Conservation (phyloP, 2,888 invertebrate species). For the Tetragnatha montana region DNA sequence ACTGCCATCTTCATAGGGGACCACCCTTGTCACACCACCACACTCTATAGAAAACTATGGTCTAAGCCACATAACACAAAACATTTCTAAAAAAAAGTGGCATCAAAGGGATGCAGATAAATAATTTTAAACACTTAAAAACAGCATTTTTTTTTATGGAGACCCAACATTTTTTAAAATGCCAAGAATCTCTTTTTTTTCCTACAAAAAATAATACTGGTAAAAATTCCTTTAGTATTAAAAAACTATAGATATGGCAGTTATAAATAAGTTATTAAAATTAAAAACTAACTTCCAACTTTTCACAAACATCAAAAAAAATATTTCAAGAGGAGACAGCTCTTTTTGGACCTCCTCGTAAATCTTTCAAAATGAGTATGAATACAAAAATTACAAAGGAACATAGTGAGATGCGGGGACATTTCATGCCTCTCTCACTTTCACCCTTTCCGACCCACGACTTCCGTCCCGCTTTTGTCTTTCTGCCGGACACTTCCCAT, state of each 20-base stretch:
- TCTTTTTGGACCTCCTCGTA: constrained; percentile 52
- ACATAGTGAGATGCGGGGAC: constrained; percentile 65
- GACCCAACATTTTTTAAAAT: constrained; percentile 51
- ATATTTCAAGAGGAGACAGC: constrained; percentile 62
- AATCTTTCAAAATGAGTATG: constrained; percentile 69
- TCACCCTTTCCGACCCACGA: constrained; percentile 46
- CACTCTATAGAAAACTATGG: constrained; percentile 63
- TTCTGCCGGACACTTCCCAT: constrained; percentile 63
- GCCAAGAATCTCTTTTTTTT: constrained; percentile 65
- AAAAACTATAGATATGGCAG: constrained; percentile 72
- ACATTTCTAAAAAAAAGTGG: constrained; percentile 66
- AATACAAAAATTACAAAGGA: constrained; percentile 71
- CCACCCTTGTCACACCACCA: constrained; percentile 58
- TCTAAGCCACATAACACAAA: constrained; percentile 67
- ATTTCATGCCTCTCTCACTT: constrained; percentile 63
- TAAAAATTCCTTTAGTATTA: constrained; percentile 71
- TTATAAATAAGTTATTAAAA: constrained; percentile 72
- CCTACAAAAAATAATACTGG: constrained; percentile 72
- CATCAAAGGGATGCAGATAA: constrained; percentile 71
- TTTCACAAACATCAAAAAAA: constrained; percentile 70
- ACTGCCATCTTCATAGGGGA: constrained; percentile 31
- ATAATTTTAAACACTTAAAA: constrained; percentile 70
- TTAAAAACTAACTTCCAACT: constrained; percentile 71
- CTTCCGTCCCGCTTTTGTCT: constrained; percentile 63
- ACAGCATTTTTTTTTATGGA: constrained; percentile 70